Evolutionary conservation across 2,113 vertebrate species (phyloP).

Genomic region (Telmatochromis brichardi): DNA sequence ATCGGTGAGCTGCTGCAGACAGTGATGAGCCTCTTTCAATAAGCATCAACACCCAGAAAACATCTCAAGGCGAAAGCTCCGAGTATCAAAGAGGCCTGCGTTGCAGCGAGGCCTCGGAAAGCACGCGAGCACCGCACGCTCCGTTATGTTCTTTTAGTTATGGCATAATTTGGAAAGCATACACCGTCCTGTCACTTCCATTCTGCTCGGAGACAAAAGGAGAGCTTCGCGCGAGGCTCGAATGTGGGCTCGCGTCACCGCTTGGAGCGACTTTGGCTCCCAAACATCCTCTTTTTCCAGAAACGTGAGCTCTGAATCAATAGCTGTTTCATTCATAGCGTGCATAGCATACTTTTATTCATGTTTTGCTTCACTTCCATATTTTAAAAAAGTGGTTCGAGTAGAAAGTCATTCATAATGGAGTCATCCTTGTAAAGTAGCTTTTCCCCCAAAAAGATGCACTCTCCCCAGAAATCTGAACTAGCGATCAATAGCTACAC

Average conservation of each 20-base stretch:
- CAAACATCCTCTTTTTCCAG: slow-evolving; percentile 18
- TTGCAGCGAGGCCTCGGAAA: neutral
- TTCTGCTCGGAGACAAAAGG: neutral
- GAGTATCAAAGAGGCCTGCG: neutral
- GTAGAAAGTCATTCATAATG: slow-evolving; percentile 13
- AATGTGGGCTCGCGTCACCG: neutral
- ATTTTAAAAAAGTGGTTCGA: neutral
- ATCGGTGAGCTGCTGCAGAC: slow-evolving; percentile 4
- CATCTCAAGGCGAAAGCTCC: neutral
- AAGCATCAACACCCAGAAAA: slow-evolving; percentile 14
- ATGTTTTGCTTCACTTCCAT: neutral
- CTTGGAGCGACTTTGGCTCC: neutral
- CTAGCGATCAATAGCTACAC: slow-evolving; percentile 30
- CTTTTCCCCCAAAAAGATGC: neutral
- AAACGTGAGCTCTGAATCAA: slow-evolving; percentile 34
- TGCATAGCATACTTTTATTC: neutral
- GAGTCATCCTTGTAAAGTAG: slow-evolving; percentile 18
- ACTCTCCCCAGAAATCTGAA: slow-evolving; percentile 34
- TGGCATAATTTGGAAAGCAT: slow-evolving; percentile 13
- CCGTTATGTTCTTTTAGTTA: neutral
- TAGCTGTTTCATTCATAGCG: slow-evolving; percentile 6
- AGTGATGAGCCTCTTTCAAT: slow-evolving; percentile 30
- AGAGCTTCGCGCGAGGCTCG: neutral
- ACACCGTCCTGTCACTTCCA: neutral
- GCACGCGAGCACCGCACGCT: neutral